These are phyloP conservation scores for Actinia equina DNA, from an alignment of 64 coral and sea anemone genomes.

Conservation along the genomic window DNA sequence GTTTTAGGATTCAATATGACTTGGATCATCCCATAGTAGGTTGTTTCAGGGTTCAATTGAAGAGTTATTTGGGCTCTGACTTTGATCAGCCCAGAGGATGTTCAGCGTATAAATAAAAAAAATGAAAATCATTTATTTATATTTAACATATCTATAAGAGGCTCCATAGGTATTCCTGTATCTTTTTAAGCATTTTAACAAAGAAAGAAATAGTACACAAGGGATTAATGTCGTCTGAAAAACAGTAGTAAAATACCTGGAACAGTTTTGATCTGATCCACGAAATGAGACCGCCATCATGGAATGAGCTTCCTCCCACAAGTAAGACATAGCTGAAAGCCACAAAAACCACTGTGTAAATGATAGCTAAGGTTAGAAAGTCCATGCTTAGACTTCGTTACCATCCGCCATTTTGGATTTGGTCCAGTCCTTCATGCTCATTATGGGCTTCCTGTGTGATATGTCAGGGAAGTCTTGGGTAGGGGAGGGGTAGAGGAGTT, in stretches of 20 bases:
- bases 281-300: conserved; percentile 4
- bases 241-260: background rate
- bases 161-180: too few relatives aligned
- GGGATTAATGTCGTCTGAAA: background rate
- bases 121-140: background rate
- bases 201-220: too few relatives aligned
- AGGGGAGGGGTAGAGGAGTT: too few relatives aligned
- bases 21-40: too few relatives aligned
- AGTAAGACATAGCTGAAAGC: conserved; percentile 4
- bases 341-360: conserved; percentile 6
- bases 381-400: background rate
- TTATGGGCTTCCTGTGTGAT: background rate
- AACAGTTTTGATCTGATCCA: background rate
- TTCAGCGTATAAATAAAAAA: background rate
- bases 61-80: too few relatives aligned
- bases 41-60: too few relatives aligned
- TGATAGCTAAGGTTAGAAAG: conserved; percentile 3
- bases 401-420: background rate
- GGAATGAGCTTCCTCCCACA: conserved; percentile 12
- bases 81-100: too few relatives aligned
- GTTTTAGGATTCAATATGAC: too few relatives aligned
- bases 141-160: too few relatives aligned
- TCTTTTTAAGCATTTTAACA: background rate
- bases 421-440: background rate
- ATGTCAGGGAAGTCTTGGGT: too few relatives aligned